Conservation (phyloP, 1,140 invertebrate genomes). For the Caenorhabditis tropicalis region DNA sequence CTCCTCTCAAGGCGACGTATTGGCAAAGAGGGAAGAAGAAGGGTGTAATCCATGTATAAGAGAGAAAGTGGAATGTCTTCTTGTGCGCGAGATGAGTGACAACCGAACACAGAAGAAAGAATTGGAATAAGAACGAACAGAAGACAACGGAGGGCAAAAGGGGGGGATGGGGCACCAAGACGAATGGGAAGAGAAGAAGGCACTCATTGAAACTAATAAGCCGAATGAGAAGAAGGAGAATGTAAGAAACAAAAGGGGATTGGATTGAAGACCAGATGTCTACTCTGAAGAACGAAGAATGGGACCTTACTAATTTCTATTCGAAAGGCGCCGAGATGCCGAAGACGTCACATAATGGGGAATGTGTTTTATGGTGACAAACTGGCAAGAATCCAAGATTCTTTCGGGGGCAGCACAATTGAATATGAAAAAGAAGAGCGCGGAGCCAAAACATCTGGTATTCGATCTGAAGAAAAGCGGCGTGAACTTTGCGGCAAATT, state of each 20-base stretch:
- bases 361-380: conserved; percentile 43
- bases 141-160: neutral
- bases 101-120: neutral
- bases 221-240: conserved; percentile 26
- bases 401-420: neutral
- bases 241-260: conserved; percentile 24
- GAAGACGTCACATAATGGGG: conserved; percentile 44
- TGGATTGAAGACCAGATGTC: conserved; percentile 40
- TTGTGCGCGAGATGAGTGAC: conserved; percentile 41
- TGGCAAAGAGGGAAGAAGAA: neutral
- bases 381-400: conserved; percentile 34
- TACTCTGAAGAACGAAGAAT: neutral
- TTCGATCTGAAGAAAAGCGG: neutral
- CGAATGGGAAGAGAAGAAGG: conserved; percentile 15
- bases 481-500: conserved; percentile 8
- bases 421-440: neutral
- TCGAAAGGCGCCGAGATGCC: conserved; percentile 27
- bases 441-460: conserved; percentile 8
- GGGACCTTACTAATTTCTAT: conserved; percentile 17
- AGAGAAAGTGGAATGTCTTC: conserved; percentile 20
- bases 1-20: neutral
- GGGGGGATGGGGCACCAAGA: conserved; percentile 1
- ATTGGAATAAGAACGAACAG: neutral
- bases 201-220: conserved; percentile 44
- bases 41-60: conserved; percentile 20